A percentile compares a stretch with the other conserved stretches of the same genome.
Conservation (phyloP, 1,140 invertebrate species). For the Aplysia californica region DNA sequence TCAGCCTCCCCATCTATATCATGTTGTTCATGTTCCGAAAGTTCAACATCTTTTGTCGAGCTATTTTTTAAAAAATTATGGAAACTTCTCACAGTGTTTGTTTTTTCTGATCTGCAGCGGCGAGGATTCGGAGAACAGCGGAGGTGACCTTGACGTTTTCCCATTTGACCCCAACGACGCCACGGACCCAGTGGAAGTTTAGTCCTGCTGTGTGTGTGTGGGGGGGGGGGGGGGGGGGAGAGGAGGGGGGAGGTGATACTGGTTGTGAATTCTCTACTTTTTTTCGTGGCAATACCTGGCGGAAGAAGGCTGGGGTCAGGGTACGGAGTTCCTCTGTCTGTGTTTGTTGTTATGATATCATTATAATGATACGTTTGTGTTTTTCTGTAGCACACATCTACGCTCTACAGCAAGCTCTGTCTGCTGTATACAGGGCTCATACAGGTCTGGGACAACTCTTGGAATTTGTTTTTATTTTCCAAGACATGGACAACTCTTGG, state of each 20-base stretch:
- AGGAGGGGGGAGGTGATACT: background rate
- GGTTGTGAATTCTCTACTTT: background rate
- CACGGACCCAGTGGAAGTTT: conserved; percentile 62
- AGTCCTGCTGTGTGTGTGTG: background rate
- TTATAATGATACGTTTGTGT: background rate
- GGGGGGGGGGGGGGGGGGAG: background rate
- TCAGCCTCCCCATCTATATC: too few relatives aligned
- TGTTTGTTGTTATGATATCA: background rate
- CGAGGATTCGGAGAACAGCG: conserved; percentile 37
- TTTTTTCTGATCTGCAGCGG: conserved; percentile 26
- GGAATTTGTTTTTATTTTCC: too few relatives aligned
- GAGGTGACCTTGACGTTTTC: conserved; percentile 45
- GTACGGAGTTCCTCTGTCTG: background rate
- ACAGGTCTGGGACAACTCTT: too few relatives aligned
- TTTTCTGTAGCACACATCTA: too few relatives aligned
- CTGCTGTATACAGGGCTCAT: too few relatives aligned
- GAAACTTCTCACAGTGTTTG: too few relatives aligned
- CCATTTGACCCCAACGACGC: conserved; percentile 60
- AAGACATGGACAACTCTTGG: too few relatives aligned
- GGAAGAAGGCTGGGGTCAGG: background rate
- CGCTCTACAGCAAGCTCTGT: too few relatives aligned
- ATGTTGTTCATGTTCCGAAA: too few relatives aligned
- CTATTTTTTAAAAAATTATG: too few relatives aligned
- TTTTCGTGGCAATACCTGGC: background rate
- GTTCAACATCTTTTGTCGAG: too few relatives aligned